Evolutionary conservation across 2,797 vertebrate species (phyloP).

Genomic region (Coluber constrictor): DNA sequence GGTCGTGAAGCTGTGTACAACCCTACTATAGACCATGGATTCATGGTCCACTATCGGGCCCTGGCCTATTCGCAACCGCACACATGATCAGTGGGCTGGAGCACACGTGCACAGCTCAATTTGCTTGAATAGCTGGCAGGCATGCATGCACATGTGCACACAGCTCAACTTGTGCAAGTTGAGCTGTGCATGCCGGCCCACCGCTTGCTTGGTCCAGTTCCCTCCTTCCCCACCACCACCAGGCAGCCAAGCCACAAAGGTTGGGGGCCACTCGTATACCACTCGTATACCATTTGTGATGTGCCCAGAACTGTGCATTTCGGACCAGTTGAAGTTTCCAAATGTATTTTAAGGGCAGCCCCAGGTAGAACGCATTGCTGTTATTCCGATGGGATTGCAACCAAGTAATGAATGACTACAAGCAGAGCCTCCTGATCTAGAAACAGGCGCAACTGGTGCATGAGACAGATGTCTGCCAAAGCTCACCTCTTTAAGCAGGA

Average conservation of each 20-base stretch:
- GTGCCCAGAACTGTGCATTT: not conserved
- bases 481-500: not conserved
- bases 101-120: too few species aligned
- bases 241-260: too few species aligned
- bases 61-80: too few species aligned
- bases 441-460: not conserved
- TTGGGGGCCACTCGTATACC: not conserved
- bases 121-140: too few species aligned
- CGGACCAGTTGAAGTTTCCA: not conserved
- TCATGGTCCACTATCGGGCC: too few species aligned
- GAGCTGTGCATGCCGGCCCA: too few species aligned
- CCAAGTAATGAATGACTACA: not conserved
- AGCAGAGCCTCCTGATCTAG: not conserved
- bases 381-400: not conserved
- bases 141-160: too few species aligned
- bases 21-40: not conserved
- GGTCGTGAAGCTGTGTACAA: not conserved
- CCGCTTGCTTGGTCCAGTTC: too few species aligned
- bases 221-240: too few species aligned
- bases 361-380: not conserved
- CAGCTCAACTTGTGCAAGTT: too few species aligned
- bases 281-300: not conserved
- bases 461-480: not conserved
- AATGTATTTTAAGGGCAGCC: not conserved
- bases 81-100: too few species aligned